phyloP scores from a whole-genome alignment of 2,888 invertebrate genomes.

The Melolontha melolontha region DNA sequence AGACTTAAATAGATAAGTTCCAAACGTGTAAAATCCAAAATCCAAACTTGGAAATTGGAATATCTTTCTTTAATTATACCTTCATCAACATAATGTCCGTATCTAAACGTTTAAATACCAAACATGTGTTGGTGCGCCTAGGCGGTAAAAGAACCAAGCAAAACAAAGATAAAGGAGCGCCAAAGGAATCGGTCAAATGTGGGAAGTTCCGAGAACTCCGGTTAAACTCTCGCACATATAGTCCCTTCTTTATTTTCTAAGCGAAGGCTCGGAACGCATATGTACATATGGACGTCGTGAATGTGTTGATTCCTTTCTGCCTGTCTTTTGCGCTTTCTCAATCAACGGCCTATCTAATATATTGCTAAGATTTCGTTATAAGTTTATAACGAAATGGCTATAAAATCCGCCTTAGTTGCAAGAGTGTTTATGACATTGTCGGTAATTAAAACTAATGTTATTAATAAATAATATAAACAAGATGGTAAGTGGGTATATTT shows the following conservation, averaged over 20 bases:
- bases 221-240: slow-evolving; percentile 1
- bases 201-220: slow-evolving; percentile 36
- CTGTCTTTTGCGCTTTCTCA: slow-evolving; percentile 10
- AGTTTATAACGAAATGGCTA: background rate
- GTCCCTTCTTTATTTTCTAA: slow-evolving; percentile 23
- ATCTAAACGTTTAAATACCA: too few species aligned
- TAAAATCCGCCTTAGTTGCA: background rate
- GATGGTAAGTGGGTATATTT: too few species aligned
- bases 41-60: too few species aligned
- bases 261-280: background rate
- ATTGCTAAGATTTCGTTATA: background rate
- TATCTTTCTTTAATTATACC: too few species aligned
- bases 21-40: too few species aligned
- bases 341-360: slow-evolving; percentile 8
- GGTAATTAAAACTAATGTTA: too few species aligned
- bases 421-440: too few species aligned
- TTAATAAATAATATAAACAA: too few species aligned
- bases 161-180: slow-evolving; percentile 27
- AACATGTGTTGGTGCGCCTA: too few species aligned
- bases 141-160: slow-evolving; percentile 8
- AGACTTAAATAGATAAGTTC: too few species aligned
- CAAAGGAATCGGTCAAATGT: slow-evolving; percentile 30
- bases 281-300: too few species aligned
- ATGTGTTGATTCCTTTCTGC: slow-evolving; percentile 2
- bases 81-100: too few species aligned